Evolutionary conservation across 2,888 invertebrate species (phyloP).

Genomic region (Colostygia pectinataria): DNA sequence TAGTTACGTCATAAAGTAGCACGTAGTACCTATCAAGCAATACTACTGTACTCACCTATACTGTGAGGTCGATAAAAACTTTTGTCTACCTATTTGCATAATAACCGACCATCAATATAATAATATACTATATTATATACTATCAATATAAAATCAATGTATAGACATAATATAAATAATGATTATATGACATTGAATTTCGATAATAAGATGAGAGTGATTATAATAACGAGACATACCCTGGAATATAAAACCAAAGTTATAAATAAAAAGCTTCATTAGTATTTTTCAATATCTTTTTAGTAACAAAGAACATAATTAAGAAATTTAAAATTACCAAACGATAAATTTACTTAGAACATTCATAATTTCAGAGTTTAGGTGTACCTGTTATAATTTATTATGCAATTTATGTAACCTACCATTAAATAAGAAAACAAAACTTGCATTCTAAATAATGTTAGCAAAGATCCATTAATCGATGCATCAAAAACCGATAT

Average conservation of each 20-base stretch:
- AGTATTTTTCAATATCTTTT: too few relatives aligned
- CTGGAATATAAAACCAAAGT: constrained; percentile 10
- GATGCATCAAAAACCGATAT: constrained; percentile 35
- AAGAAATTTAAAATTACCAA: too few relatives aligned
- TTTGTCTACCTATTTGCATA: too few relatives aligned
- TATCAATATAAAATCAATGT: too few relatives aligned
- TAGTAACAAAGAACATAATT: neutral
- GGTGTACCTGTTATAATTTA: too few relatives aligned
- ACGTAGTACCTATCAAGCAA: neutral
- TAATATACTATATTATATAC: too few relatives aligned
- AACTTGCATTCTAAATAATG: constrained; percentile 26
- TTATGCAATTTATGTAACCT: too few relatives aligned
- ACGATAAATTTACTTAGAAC: too few relatives aligned
- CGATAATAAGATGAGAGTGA: constrained; percentile 3
- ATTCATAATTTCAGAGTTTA: too few relatives aligned
- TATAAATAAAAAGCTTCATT: too few relatives aligned
- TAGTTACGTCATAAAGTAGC: constrained; percentile 7
- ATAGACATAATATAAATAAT: too few relatives aligned
- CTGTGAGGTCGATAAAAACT: neutral
- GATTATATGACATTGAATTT: constrained; percentile 12
- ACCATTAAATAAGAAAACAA: constrained; percentile 17
- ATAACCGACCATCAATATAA: too few relatives aligned
- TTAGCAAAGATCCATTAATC: constrained; percentile 30
- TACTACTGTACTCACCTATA: neutral
- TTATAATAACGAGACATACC: constrained; percentile 1